Base-by-base conservation (phyloP, 2,797 vertebrate species). In the Sebastes glaucus region DNA sequence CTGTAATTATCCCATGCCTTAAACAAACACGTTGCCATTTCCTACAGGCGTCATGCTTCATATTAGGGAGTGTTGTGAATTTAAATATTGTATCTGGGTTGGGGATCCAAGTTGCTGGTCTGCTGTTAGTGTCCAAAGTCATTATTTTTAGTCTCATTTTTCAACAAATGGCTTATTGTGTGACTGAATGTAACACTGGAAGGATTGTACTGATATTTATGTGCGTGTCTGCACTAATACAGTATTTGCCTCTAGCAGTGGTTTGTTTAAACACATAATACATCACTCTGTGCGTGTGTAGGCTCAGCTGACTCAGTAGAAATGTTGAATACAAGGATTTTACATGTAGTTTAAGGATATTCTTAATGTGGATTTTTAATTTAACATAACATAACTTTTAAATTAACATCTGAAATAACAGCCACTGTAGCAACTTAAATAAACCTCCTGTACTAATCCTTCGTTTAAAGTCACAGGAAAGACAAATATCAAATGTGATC, bases 111-210 rank as follows among this genome's bases (percentile, higher is more conserved):
- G 38, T 22, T 42, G 56, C 46, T 35, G 66, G 8, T 71, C 71
- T 63, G 52, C 42, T 63, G 7, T 14, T 66, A 70, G 10, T 20
- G 27, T 55, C 55, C 16, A 52, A 38, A 33, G 10, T 33, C 18
- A 53, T 75, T 71, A 75, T 30, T 55, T 70, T 69, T 20, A n/a
- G 32, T 28, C 25, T 71, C 0, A 65, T 35, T 49, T 59, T 28
- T 57, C 55, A 66, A 83, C 67, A 85, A 75, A 81, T 68, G 23
- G 35, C 22, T 66, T 13, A 20, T 61, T 78, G 52, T 68, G 35
- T 3, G 11, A 42, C 72, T 82, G 56, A 65, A 30, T 53, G 20
- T 28, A 69, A 33, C 2, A 83, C 23, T 30, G 23, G n/a, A 60
- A 25, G 33, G 42, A 75, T 25, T 70, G 25, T 71, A 18, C 42